These are phyloP conservation scores for Odontamblyopus rebecca DNA, from an alignment of 2,797 vertebrate genomes.

Conservation along the genomic window DNA sequence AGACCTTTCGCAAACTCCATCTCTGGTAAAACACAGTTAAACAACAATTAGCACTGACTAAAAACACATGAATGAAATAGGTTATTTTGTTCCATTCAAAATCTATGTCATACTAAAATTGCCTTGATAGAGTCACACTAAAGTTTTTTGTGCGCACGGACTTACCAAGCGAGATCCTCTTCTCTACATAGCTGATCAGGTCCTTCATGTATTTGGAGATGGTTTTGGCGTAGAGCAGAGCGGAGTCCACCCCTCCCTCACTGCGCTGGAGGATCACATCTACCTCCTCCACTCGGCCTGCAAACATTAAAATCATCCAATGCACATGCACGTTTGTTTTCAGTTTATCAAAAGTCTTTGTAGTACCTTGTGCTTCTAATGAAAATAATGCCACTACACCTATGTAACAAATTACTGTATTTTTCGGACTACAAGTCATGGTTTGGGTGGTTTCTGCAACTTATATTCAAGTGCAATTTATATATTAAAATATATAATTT, in stretches of 20 bases:
- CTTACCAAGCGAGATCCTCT: constrained; percentile 85
- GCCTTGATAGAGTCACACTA: background rate
- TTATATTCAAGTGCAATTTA: too few relatives aligned
- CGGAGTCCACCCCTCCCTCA: constrained; percentile 89
- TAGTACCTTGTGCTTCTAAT: background rate
- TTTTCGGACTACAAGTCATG: too few relatives aligned
- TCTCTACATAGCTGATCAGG: constrained; percentile 89
- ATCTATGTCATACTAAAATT: too few relatives aligned
- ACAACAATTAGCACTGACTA: background rate
- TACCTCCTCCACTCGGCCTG: constrained; percentile 81
- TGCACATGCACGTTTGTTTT: constrained; percentile 2
- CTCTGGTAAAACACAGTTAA: constrained; percentile 72
- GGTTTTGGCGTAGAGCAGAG: constrained; percentile 88
- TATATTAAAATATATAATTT: too few relatives aligned
- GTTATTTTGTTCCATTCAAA: background rate
- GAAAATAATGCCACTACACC: background rate
- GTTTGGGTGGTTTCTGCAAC: too few relatives aligned
- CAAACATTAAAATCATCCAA: constrained; percentile 13
- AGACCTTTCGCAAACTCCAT: constrained; percentile 91
- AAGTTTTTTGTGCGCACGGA: background rate
- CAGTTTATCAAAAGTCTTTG: background rate
- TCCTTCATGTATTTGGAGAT: constrained; percentile 98
- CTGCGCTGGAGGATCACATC: constrained; percentile 90
- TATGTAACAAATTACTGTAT: background rate
- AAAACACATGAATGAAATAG: background rate